phyloP scores from a whole-genome alignment of 2,888 invertebrate species.

The Rapana venosa region DNA sequence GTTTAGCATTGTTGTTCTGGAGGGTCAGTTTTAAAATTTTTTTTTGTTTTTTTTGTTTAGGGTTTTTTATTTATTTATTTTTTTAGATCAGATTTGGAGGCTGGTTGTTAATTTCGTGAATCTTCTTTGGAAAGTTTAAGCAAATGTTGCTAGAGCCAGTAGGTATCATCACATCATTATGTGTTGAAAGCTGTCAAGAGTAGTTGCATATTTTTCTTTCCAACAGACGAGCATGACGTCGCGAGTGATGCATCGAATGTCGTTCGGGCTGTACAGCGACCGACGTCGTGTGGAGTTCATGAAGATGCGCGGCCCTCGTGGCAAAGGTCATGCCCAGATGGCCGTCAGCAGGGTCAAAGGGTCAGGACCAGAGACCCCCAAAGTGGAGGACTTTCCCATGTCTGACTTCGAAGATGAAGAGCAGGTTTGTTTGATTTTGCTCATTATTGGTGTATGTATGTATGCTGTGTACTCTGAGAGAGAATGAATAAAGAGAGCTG shows the following conservation, averaged over 20 bases:
- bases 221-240: constrained; percentile 91
- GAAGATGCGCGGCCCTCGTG: constrained; percentile 97
- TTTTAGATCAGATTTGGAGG: no score
- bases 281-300: constrained; percentile 96
- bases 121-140: no score
- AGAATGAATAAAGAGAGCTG: background rate
- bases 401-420: constrained; percentile 70
- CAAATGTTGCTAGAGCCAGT: no score
- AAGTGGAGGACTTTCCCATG: constrained; percentile 79
- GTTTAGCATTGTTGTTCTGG: no score
- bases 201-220: constrained; percentile 37
- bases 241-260: constrained; percentile 97
- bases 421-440: constrained; percentile 35
- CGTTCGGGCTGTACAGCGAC: constrained; percentile 85
- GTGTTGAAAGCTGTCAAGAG: no score
- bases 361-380: constrained; percentile 96
- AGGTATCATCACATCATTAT: no score
- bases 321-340: constrained; percentile 96
- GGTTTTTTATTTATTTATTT: no score
- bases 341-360: constrained; percentile 83
- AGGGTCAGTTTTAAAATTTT: no score
- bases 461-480: background rate
- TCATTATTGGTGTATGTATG: background rate
- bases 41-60: no score
- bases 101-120: no score